Percentiles rank a stretch among this genome's conserved stretches.
phyloP scores from a whole-genome alignment of 2,888 invertebrate genomes.

The Anagyrus pseudococci region DNA sequence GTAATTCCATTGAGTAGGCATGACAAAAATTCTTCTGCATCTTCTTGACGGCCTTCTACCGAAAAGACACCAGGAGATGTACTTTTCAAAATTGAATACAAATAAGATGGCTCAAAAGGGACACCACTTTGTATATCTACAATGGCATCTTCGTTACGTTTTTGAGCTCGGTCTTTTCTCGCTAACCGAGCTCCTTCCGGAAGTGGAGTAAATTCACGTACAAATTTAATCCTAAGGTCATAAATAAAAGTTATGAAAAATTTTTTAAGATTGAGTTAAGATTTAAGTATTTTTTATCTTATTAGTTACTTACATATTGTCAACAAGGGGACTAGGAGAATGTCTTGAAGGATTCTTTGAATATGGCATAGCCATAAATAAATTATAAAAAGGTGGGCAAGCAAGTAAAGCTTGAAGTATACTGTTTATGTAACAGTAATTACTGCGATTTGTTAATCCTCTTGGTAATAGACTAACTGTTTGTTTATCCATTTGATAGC shows the following conservation, averaged over 20 bases:
- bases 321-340: slow-evolving; percentile 81
- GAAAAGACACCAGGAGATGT: slow-evolving; percentile 73
- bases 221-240: slow-evolving; percentile 76
- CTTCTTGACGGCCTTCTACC: slow-evolving; percentile 92
- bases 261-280: not conserved
- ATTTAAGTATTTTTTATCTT: slow-evolving; percentile 5
- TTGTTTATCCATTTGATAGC: slow-evolving; percentile 79
- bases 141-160: slow-evolving; percentile 60
- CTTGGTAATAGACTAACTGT: slow-evolving; percentile 84
- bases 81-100: slow-evolving; percentile 83
- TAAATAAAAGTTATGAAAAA: not conserved
- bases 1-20: slow-evolving; percentile 92
- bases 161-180: slow-evolving; percentile 60
- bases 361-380: slow-evolving; percentile 79
- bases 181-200: slow-evolving; percentile 66
- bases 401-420: slow-evolving; percentile 92
- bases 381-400: slow-evolving; percentile 94
- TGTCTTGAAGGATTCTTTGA: slow-evolving; percentile 64
- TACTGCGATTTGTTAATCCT: slow-evolving; percentile 90
- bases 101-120: slow-evolving; percentile 89
- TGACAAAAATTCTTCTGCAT: slow-evolving; percentile 96
- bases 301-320: slow-evolving; percentile 85
- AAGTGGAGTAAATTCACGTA: slow-evolving; percentile 78
- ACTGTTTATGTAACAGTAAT: slow-evolving; percentile 97
- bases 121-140: slow-evolving; percentile 72